Evolutionary conservation across 1,140 invertebrate genomes (phyloP).

Genomic region (Platorchestia sp.): DNA sequence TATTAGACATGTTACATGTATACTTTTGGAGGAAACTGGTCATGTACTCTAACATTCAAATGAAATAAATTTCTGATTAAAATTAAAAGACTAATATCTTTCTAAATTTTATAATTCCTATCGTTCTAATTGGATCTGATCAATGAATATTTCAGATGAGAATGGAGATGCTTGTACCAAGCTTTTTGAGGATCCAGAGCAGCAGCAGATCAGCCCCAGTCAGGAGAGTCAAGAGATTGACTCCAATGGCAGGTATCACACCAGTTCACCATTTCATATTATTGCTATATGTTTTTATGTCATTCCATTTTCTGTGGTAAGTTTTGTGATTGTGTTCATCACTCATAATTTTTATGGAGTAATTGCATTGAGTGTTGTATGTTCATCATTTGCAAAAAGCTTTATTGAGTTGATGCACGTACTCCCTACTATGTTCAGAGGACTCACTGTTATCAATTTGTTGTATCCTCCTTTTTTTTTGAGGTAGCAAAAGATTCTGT

Average conservation of each 20-base stretch:
- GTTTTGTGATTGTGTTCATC: not conserved
- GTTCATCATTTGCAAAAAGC: too few species aligned
- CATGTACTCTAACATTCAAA: not conserved
- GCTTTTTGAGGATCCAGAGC: not conserved
- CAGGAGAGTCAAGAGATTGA: not conserved
- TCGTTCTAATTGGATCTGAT: not conserved
- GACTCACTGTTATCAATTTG: too few species aligned
- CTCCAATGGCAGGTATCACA: slow-evolving; percentile 29
- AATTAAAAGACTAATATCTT: not conserved
- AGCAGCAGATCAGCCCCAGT: not conserved
- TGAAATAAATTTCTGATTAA: not conserved
- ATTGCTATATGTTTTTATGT: not conserved
- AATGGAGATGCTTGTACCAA: slow-evolving; percentile 9
- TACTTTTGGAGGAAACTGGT: too few species aligned
- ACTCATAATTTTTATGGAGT: not conserved
- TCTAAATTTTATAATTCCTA: not conserved
- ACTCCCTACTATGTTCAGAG: too few species aligned
- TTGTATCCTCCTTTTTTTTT: too few species aligned
- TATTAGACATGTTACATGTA: too few species aligned
- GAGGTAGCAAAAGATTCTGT: too few species aligned
- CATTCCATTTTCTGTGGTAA: not conserved
- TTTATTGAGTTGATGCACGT: too few species aligned
- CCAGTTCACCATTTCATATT: not conserved
- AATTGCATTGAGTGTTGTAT: not conserved
- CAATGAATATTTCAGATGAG: not conserved